Evolutionary conservation across 2,113 vertebrate species (phyloP).

Genomic region (Prionailurus viverrinus): DNA sequence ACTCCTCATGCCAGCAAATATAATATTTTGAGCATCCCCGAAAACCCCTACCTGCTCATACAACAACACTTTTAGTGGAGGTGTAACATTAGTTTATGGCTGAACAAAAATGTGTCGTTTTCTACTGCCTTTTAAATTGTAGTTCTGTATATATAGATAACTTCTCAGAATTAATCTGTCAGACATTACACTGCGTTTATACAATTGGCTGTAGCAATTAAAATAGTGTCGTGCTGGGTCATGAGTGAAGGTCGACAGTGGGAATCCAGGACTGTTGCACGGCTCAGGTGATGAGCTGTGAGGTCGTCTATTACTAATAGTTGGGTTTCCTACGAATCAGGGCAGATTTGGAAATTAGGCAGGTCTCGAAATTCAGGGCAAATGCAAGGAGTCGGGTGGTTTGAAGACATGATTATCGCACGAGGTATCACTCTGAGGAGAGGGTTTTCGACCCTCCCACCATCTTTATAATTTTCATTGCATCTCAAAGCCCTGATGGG

Average conservation of each 20-base stretch:
- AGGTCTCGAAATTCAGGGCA: not conserved
- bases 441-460: not conserved
- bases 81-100: not conserved
- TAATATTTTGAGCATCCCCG: not conserved
- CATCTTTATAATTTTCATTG: not conserved
- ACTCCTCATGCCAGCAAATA: not conserved
- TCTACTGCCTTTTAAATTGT: not conserved
- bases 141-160: not conserved
- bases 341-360: not conserved
- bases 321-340: not conserved
- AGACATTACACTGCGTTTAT: not conserved
- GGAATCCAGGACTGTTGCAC: not conserved
- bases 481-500: too few relatives aligned
- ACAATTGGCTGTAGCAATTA: not conserved
- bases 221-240: not conserved
- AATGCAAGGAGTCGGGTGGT: not conserved
- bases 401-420: not conserved
- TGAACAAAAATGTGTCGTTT: not conserved
- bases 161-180: slow-evolving; percentile 25
- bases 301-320: not conserved
- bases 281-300: not conserved
- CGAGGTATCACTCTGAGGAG: not conserved
- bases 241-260: not conserved
- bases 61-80: not conserved
- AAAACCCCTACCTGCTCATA: not conserved